phyloP scores from a whole-genome alignment of 1,140 invertebrate genomes.

The Temnothorax nylanderi region DNA sequence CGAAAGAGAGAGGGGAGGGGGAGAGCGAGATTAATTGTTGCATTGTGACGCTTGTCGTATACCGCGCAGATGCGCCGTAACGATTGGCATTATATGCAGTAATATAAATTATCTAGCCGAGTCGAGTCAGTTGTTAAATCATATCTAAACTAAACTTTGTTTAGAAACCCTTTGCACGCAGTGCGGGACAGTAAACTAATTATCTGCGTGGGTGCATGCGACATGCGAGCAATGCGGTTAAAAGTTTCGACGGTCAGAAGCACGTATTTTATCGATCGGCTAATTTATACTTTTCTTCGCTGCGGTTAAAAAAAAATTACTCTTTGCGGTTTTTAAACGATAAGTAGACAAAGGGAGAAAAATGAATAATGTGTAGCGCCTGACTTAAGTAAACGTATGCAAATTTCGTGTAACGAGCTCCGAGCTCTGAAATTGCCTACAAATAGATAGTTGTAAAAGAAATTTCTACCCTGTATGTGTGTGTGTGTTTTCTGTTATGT shows the following conservation, averaged over 20 bases:
- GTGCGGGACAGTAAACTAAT: constrained; percentile 33
- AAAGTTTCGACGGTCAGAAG: background rate
- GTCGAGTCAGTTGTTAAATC: constrained; percentile 36
- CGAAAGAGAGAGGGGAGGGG: background rate
- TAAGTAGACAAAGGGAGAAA: background rate
- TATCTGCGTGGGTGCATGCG: constrained; percentile 2
- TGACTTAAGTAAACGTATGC: constrained; percentile 12
- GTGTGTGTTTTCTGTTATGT: too few species aligned
- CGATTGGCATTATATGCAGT: constrained; percentile 40
- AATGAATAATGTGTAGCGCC: background rate
- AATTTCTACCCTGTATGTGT: background rate
- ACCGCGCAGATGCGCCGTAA: constrained; percentile 1
- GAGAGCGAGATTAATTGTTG: constrained; percentile 43
- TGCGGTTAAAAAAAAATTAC: constrained; percentile 6
- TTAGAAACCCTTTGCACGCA: constrained; percentile 36
- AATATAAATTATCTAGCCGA: constrained; percentile 14
- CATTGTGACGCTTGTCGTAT: constrained; percentile 19
- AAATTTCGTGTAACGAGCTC: constrained; percentile 9
- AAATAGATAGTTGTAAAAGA: constrained; percentile 10
- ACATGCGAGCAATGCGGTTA: constrained; percentile 18
- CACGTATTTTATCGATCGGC: constrained; percentile 25
- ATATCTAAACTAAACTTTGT: background rate
- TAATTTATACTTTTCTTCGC: background rate
- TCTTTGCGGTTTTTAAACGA: background rate
- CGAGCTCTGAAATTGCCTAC: constrained; percentile 2